phyloP scores from a whole-genome alignment of 2,888 invertebrate species.

The Napeogenes sylphis region DNA sequence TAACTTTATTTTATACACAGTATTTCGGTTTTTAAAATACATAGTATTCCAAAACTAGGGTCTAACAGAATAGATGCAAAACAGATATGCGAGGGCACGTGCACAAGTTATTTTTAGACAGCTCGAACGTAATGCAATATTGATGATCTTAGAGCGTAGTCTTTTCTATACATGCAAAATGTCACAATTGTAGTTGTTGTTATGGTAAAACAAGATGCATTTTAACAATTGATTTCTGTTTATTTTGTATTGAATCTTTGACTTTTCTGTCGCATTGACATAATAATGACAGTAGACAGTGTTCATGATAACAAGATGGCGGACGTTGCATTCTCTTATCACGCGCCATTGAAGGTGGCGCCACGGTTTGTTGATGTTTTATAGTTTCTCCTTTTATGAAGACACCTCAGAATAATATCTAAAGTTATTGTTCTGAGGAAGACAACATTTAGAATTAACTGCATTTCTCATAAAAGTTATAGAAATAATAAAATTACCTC shows the following conservation, averaged over 20 bases:
- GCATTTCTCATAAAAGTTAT: too few relatives aligned
- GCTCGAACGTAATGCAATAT: constrained; percentile 19
- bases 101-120: constrained; percentile 67
- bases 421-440: too few relatives aligned
- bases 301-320: constrained; percentile 57
- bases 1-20: constrained; percentile 16
- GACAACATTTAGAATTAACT: too few relatives aligned
- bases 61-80: constrained; percentile 8
- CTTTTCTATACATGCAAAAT: not conserved
- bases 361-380: constrained; percentile 44
- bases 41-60: not conserved
- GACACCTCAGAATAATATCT: too few relatives aligned
- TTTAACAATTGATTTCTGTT: constrained; percentile 16
- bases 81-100: constrained; percentile 52
- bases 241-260: constrained; percentile 28
- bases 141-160: not conserved
- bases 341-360: constrained; percentile 62
- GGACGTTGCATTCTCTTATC: constrained; percentile 43
- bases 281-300: constrained; percentile 65
- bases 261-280: constrained; percentile 64
- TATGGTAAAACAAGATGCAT: not conserved
- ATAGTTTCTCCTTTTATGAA: constrained; percentile 8
- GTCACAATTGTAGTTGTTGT: not conserved
- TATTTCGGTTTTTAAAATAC: constrained; percentile 16
- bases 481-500: too few relatives aligned